Conservation (phyloP, 1,140 invertebrate species). For the Pseudobourletiella spinata region DNA sequence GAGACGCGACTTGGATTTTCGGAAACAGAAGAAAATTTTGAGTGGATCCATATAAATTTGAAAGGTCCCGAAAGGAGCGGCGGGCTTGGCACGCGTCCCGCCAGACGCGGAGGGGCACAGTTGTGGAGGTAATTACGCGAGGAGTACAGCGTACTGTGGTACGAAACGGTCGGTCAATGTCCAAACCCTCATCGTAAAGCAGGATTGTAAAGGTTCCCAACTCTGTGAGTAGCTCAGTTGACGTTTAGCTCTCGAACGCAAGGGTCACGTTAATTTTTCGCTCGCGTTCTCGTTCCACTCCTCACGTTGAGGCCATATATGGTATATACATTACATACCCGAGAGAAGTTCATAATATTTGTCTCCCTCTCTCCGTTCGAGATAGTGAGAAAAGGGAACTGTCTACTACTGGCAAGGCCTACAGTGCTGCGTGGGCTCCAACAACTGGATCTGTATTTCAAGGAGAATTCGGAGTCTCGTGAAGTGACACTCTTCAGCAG, state of each 20-base stretch:
- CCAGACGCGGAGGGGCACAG: constrained; percentile 21
- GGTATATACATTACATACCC: background rate
- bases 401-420: too few relatives aligned
- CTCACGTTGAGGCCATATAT: background rate
- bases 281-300: too few relatives aligned
- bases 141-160: background rate
- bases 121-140: constrained; percentile 19
- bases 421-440: too few relatives aligned
- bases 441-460: too few relatives aligned
- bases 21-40: background rate
- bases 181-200: constrained; percentile 6
- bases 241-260: background rate
- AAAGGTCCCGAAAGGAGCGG: background rate
- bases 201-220: background rate
- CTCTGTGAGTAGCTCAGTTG: background rate
- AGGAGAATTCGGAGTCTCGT: too few relatives aligned
- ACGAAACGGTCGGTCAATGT: constrained; percentile 22
- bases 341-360: background rate
- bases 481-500: too few relatives aligned
- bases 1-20: background rate
- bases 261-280: background rate
- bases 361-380: background rate
- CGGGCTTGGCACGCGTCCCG: constrained; percentile 26
- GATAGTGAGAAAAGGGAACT: too few relatives aligned
- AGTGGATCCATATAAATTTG: background rate